Evolutionary conservation across 2,888 invertebrate species (phyloP), one percentile per base, ranked within the genome.

Genomic region (Megastigmus dorsalis): DNA sequence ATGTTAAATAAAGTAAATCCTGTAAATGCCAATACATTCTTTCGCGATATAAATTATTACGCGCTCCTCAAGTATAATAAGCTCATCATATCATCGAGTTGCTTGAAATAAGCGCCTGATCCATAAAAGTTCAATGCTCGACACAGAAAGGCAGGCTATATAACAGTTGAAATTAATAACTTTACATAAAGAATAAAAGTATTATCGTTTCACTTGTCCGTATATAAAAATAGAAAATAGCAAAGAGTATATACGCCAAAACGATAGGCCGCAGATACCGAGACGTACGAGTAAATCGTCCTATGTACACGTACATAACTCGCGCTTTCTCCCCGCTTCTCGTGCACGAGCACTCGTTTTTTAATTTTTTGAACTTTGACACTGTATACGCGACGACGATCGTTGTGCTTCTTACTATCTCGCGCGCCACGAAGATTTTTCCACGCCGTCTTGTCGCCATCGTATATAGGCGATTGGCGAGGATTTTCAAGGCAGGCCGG

Each of bases 91-190:
- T n/a, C n/a, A n/a, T n/a, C n/a, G n/a, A n/a, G n/a, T n/a, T n/a
- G n/a, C n/a, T n/a, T n/a, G n/a, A n/a, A n/a, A n/a, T n/a, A n/a
- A n/a, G n/a, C n/a, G n/a, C n/a, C n/a, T n/a, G n/a, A n/a, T n/a
- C n/a, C n/a, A 26, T 36, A 28, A 50, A 69, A 52, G 69, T 60
- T 69, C 50, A 69, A 69, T 15, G 69, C 38, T 52, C 59, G 52
- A 3, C 60, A 52, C 52, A 68, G 38, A 50, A 59, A 59, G 48
- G 33, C 20, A n/a, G 6, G n/a, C 4, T 7, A n/a, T n/a, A n/a
- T n/a, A 15, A 15, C 15, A 15, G 43, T 18, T 26, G 10, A 59
- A 41, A 52, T 15, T n/a, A 60, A 41, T 33, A 43, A 38, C 13
- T 20, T 23, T 28, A 18, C 26, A 20, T 10, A 1, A 20, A 41